phyloP scores from a whole-genome alignment of 2,888 invertebrate species.

The Seira ritae region DNA sequence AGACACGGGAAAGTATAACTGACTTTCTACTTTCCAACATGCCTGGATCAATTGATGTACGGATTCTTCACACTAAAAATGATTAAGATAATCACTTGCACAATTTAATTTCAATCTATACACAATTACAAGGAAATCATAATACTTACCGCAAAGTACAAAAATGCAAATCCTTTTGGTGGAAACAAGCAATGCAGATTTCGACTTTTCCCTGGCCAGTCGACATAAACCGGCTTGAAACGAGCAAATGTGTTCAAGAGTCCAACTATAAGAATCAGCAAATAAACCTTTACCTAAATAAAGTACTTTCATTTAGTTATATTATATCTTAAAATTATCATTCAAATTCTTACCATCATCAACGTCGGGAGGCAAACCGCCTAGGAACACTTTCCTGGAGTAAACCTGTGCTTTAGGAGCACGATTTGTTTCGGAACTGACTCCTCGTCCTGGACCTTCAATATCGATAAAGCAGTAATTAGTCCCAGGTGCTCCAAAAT shows the following conservation, averaged over 20 bases:
- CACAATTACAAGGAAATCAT: not conserved
- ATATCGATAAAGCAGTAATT: too few species aligned
- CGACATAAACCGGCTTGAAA: slow-evolving; percentile 47
- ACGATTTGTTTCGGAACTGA: too few species aligned
- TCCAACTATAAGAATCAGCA: not conserved
- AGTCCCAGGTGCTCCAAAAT: too few species aligned
- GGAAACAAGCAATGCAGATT: slow-evolving; percentile 39
- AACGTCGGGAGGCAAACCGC: slow-evolving; percentile 67
- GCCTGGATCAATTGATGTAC: slow-evolving; percentile 47
- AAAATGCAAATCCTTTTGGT: slow-evolving; percentile 51
- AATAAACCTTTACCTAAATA: not conserved
- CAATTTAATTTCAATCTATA: not conserved
- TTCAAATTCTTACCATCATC: slow-evolving; percentile 61
- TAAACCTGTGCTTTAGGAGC: slow-evolving; percentile 24
- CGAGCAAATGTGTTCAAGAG: not conserved
- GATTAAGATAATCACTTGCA: not conserved
- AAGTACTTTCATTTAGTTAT: not conserved
- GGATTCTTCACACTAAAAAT: slow-evolving; percentile 39
- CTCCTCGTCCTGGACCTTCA: too few species aligned
- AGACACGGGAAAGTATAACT: slow-evolving; percentile 38
- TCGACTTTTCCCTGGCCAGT: slow-evolving; percentile 45
- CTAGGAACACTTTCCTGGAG: slow-evolving; percentile 66
- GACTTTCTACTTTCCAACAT: slow-evolving; percentile 37
- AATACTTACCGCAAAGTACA: slow-evolving; percentile 21
- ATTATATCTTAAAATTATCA: not conserved